Conservation (phyloP, 2,888 invertebrate species). For the Galerucella calmariensis region DNA sequence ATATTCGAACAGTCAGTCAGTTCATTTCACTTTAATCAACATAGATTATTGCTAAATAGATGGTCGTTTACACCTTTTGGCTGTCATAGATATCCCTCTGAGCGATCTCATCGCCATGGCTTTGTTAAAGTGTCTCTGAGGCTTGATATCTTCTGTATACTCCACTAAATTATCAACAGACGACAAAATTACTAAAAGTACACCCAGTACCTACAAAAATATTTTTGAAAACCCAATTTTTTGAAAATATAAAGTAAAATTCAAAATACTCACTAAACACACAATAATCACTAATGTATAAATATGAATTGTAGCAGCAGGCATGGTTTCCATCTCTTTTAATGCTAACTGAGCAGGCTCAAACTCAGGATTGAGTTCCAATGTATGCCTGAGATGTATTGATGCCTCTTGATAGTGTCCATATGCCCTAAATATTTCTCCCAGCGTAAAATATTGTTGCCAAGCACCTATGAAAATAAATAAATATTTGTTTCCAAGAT, state of each 20-base stretch:
- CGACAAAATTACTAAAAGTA: conserved; percentile 84
- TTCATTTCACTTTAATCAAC: not conserved
- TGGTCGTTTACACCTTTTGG: conserved; percentile 53
- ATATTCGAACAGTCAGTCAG: not conserved
- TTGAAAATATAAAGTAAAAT: not conserved
- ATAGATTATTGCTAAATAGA: conserved; percentile 3
- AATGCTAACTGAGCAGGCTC: conserved; percentile 83
- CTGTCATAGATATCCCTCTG: conserved; percentile 62
- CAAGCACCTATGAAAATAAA: conserved; percentile 73
- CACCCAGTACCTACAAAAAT: conserved; percentile 77
- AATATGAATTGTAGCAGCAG: conserved; percentile 83
- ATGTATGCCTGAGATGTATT: conserved; percentile 82
- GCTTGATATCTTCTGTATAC: conserved; percentile 71
- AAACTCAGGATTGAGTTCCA: conserved; percentile 87
- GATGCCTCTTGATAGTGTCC: conserved; percentile 90
- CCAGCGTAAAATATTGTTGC: conserved; percentile 92
- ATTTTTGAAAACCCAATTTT: conserved; percentile 6
- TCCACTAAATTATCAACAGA: conserved; percentile 71
- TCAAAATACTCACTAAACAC: conserved; percentile 74
- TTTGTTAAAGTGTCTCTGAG: conserved; percentile 87
- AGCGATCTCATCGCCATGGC: conserved; percentile 91
- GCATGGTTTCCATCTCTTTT: conserved; percentile 84
- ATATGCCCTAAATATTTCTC: conserved; percentile 91
- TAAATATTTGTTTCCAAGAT: not conserved
- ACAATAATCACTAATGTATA: conserved; percentile 90